Conservation (phyloP, 2,797 vertebrate genomes). For the Sebastes oblongus region DNA sequence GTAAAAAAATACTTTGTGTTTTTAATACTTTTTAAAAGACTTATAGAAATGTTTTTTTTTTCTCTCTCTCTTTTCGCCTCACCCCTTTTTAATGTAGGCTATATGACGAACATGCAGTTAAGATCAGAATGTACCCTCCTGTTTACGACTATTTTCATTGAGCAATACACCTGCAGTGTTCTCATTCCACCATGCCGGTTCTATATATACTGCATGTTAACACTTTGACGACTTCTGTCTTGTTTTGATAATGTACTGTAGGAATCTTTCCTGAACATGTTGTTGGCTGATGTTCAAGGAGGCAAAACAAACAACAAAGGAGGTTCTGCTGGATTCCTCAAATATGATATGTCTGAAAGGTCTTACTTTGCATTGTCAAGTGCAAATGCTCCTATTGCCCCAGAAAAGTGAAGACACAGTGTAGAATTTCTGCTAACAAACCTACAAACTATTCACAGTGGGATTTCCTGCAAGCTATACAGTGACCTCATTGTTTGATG, state of each 20-base stretch:
- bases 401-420: background rate
- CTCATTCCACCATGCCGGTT: background rate
- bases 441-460: background rate
- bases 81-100: background rate
- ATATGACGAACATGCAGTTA: background rate
- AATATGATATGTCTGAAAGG: background rate
- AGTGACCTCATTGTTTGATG: background rate
- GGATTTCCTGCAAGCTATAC: background rate
- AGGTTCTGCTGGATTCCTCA: conserved; percentile 51
- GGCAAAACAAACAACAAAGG: background rate
- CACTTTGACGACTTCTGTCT: background rate
- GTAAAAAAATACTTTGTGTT: background rate
- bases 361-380: background rate
- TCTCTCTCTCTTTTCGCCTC: background rate
- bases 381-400: background rate
- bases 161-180: background rate
- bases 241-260: background rate
- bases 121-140: background rate
- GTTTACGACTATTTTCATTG: background rate
- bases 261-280: background rate
- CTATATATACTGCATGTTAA: background rate
- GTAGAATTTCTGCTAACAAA: background rate
- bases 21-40: background rate
- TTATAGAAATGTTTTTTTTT: background rate
- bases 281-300: background rate